Evolutionary conservation across 1,140 invertebrate genomes (phyloP), one percentile per base, ranked within the genome.

Genomic region (Panagrolaimus sp.): DNA sequence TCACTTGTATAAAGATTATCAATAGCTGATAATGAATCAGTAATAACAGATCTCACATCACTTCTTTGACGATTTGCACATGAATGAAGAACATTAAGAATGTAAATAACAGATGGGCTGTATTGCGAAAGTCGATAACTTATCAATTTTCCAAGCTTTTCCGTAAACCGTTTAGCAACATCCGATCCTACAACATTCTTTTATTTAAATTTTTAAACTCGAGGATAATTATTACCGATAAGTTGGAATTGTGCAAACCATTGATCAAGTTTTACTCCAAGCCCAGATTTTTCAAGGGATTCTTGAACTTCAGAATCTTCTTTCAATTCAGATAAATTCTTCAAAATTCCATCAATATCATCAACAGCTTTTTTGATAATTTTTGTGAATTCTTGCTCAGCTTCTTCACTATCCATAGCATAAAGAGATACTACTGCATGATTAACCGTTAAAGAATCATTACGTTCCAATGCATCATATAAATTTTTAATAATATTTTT

Each of bases 191-290:
- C 65, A 81, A 67, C 2, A 44, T 15, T 12, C 8, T 8, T 48
- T 71, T 21, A 1, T 46, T 3, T 44, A 24, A 21, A 14, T 4
- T 38, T 8, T 3, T 17, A 69, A 21, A 46, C 45, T 70, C 38
- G 15, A 26, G 17, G 55, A 64, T 38, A 71, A 68, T 44, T 12
- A 17, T 71, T 58, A 71, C 79, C 79, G 24, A 81, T 76, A 52
- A 81, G 45, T 38, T 78, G 70, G 28, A 73, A 80, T 69, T 82
- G 82, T 65, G 80, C 82, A 69, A 83, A 63, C 43, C 68, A 46
- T 32, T 71, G 65, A 32, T 82, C 73, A 44, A 83, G 63, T 43
- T 68, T 48, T 38, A 71, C 65, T 43, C 72, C 67, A n/a, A 80
- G 21, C 44, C 68, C 44, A 47, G 74, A 65, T 62, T 76, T 32